A percentile compares a stretch with the other conserved stretches of the same genome.
Evolutionary conservation across 2,113 vertebrate genomes (phyloP).

Genomic region (Azemiops feae): DNA sequence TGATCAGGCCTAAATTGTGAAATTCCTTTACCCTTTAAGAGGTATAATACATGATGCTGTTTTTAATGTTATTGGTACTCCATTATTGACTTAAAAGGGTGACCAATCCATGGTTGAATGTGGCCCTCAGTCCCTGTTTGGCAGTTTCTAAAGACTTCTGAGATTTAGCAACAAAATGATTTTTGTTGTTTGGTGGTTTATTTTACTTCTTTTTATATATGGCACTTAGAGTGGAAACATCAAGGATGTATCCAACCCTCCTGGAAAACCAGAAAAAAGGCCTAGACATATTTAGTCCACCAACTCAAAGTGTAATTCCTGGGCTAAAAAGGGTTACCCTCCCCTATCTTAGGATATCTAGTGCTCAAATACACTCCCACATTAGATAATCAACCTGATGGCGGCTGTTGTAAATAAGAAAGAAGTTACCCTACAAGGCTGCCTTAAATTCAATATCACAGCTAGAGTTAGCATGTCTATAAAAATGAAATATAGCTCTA

Average conservation of each 20-base stretch:
- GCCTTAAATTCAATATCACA: background rate
- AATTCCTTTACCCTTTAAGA: background rate
- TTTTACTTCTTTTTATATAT: background rate
- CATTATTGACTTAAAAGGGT: too few species aligned
- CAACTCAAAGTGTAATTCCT: background rate
- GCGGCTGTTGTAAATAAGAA: background rate
- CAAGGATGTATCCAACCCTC: background rate
- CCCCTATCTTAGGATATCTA: background rate
- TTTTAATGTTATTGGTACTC: too few species aligned
- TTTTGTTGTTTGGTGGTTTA: background rate
- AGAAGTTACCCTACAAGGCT: background rate
- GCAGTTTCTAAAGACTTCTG: too few species aligned
- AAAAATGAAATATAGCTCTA: conserved; percentile 1
- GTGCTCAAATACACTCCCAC: background rate
- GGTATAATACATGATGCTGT: too few species aligned
- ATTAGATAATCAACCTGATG: background rate
- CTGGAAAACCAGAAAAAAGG: background rate
- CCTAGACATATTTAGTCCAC: background rate
- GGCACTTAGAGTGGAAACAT: background rate
- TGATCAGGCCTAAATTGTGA: background rate
- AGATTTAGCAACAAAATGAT: too few species aligned
- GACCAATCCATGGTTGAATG: too few species aligned
- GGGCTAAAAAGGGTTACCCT: background rate
- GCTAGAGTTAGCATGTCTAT: background rate
- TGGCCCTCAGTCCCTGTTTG: too few species aligned